Percentiles rank a stretch among this genome's conserved stretches.
These are phyloP conservation scores for Knipowitschia caucasica DNA, from an alignment of 2,797 vertebrate genomes.

Conservation along the genomic window DNA sequence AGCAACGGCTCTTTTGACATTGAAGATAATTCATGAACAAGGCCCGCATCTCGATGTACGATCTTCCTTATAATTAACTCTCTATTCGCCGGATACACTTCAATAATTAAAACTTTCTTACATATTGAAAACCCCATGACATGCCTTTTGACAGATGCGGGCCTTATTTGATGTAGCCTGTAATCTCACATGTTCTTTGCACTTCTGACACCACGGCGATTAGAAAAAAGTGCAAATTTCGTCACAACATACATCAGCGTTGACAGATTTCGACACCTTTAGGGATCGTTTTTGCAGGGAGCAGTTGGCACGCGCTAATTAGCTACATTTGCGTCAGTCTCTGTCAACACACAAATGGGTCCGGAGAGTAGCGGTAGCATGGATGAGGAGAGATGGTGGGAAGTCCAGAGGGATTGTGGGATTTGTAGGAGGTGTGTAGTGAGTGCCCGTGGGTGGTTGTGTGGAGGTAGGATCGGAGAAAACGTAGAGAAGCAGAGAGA, in stretches of 20 bases:
- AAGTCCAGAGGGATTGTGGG: neutral
- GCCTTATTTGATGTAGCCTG: neutral
- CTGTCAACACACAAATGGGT: slow-evolving; percentile 4
- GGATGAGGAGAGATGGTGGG: neutral
- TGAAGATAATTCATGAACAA: slow-evolving; percentile 2
- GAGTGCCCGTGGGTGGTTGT: slow-evolving; percentile 3
- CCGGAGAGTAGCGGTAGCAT: neutral
- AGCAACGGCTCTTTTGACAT: slow-evolving; percentile 3
- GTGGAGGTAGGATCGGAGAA: neutral
- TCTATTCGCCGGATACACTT: neutral
- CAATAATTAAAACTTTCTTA: neutral
- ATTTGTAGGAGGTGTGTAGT: neutral
- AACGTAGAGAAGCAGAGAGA: neutral
- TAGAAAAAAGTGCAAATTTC: neutral
- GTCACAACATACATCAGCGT: neutral
- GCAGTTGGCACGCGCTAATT: slow-evolving; percentile 29
- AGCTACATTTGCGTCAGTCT: slow-evolving; percentile 19
- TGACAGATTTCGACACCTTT: slow-evolving; percentile 11
- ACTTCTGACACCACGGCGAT: slow-evolving; percentile 1
- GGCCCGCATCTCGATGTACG: neutral
- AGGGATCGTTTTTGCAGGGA: neutral
- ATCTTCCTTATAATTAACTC: neutral
- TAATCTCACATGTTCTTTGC: neutral
- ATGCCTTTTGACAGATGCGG: slow-evolving; percentile 5
- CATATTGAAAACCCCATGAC: neutral